Percentiles rank a stretch among this genome's conserved stretches.
Conservation (phyloP, 2,797 vertebrate species). For the Peromyscus eremicus region DNA sequence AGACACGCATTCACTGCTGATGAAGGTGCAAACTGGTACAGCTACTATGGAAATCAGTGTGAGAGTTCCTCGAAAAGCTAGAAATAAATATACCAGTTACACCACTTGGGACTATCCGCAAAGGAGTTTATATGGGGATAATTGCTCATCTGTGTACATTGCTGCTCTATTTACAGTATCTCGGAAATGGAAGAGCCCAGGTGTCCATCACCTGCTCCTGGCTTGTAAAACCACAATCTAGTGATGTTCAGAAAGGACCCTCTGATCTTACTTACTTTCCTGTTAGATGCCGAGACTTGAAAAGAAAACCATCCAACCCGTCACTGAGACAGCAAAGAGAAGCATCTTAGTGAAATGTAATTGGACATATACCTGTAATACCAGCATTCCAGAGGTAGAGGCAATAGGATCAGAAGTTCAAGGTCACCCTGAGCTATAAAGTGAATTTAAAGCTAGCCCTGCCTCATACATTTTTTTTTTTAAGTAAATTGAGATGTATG, state of each 20-base stretch:
- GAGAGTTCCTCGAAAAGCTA: neutral
- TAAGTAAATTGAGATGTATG: neutral
- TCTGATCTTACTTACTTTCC: neutral
- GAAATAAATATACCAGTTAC: neutral
- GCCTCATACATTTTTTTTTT: neutral
- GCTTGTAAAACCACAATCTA: neutral
- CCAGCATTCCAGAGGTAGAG: neutral
- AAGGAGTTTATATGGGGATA: too few species aligned
- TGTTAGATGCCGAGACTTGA: neutral
- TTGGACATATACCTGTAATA: neutral
- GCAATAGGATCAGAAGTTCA: neutral
- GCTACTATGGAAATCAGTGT: neutral
- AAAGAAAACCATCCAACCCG: neutral
- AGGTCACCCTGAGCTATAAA: neutral
- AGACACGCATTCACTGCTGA: neutral
- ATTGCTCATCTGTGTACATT: neutral
- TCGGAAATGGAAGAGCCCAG: too few species aligned
- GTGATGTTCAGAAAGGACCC: neutral
- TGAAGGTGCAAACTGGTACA: neutral
- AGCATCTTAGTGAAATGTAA: neutral
- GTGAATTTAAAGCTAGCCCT: neutral
- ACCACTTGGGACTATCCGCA: too few species aligned
- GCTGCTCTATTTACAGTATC: neutral
- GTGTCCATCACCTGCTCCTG: neutral
- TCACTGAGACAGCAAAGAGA: neutral